A percentile compares a stretch with the other conserved stretches of the same genome.
phyloP scores from a whole-genome alignment of 2,113 vertebrate genomes.

The Acrocephalus kingi region DNA sequence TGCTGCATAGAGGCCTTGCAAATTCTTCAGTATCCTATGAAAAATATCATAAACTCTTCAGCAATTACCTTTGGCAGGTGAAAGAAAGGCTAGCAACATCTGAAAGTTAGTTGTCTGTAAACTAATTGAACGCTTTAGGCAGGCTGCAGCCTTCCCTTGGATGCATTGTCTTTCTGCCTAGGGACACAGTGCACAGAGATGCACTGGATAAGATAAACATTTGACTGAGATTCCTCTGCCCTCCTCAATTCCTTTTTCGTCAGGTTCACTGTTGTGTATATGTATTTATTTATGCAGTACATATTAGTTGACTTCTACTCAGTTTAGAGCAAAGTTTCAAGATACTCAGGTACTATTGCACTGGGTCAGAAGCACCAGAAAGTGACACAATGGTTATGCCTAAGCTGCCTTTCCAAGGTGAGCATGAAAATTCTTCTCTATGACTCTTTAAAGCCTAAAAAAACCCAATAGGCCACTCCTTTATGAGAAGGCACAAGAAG shows the following conservation, averaged over 20 bases:
- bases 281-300: neutral
- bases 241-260: neutral
- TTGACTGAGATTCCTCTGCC: neutral
- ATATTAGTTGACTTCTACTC: neutral
- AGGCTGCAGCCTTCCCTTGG: neutral
- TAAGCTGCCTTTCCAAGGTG: neutral
- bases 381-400: neutral
- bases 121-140: neutral
- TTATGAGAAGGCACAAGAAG: neutral
- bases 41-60: neutral
- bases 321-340: neutral
- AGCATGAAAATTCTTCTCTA: neutral
- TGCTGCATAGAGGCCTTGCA: neutral
- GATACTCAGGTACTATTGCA: neutral
- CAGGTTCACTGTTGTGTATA: neutral
- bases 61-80: neutral
- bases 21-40: neutral
- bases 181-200: neutral
- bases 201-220: neutral
- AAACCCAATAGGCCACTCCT: neutral
- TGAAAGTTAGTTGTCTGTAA: neutral
- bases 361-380: no score
- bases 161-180: neutral
- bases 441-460: neutral
- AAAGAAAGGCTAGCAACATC: neutral